phyloP scores from a whole-genome alignment of 1,140 invertebrate genomes.

The Chrysopa pallens region DNA sequence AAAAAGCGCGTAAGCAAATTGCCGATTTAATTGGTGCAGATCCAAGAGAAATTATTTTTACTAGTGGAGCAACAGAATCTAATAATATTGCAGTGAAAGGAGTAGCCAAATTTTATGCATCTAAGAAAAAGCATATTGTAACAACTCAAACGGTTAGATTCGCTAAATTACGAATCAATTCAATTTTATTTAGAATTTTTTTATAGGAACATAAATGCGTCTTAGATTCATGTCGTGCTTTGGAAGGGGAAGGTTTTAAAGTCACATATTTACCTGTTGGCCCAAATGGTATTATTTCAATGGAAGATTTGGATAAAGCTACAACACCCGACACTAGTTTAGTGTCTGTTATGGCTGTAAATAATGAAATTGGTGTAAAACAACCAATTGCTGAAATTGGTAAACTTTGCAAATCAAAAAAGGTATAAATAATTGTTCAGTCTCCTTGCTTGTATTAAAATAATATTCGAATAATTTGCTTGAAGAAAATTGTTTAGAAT shows the following conservation, averaged over 20 bases:
- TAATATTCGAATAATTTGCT: not conserved
- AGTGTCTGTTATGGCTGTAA: slow-evolving; percentile 94
- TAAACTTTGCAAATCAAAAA: slow-evolving; percentile 41
- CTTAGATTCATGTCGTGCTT: slow-evolving; percentile 86
- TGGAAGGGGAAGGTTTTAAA: slow-evolving; percentile 90
- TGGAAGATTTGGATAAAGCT: slow-evolving; percentile 62
- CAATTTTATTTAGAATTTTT: not conserved
- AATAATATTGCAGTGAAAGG: slow-evolving; percentile 98
- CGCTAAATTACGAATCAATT: not conserved
- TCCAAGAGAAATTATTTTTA: slow-evolving; percentile 96
- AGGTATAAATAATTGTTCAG: slow-evolving; percentile 16
- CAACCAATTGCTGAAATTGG: slow-evolving; percentile 92
- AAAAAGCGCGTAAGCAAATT: slow-evolving; percentile 83
- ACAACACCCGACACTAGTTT: slow-evolving; percentile 84
- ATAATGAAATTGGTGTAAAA: slow-evolving; percentile 98
- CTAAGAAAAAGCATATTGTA: slow-evolving; percentile 91
- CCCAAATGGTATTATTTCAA: slow-evolving; percentile 71
- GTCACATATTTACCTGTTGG: slow-evolving; percentile 93
- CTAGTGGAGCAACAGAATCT: slow-evolving; percentile 96
- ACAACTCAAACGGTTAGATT: slow-evolving; percentile 86
- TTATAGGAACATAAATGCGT: slow-evolving; percentile 97
- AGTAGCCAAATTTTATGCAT: slow-evolving; percentile 84
- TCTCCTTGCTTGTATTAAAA: not conserved
- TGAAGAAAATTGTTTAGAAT: no score
- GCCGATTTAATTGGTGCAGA: slow-evolving; percentile 91